Evolutionary conservation across 30 jellyfish, hydroid and myxozoan genomes (phyloP).

Genomic region (Chrysaora quinquecirrha): DNA sequence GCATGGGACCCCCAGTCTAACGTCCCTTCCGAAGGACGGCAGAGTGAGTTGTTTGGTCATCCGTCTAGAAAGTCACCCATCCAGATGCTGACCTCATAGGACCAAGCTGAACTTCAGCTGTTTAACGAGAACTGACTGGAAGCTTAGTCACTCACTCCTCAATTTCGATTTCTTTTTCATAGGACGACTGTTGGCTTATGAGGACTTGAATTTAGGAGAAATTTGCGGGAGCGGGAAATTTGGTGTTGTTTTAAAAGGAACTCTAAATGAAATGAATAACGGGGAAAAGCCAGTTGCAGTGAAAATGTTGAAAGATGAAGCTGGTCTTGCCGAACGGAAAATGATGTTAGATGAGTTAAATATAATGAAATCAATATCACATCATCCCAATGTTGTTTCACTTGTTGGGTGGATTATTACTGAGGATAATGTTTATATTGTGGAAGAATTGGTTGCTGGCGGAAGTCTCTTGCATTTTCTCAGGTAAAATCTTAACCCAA

Average conservation of each 20-base stretch:
- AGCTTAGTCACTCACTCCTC: no score
- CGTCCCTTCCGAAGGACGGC: no score
- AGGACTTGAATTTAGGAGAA: constrained; percentile 52
- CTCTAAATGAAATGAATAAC: constrained; percentile 24
- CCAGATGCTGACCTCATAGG: no score
- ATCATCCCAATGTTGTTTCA: constrained; percentile 85
- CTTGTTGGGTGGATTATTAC: constrained; percentile 93
- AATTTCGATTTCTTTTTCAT: no score
- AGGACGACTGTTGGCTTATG: constrained; percentile 32
- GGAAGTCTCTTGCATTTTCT: constrained; percentile 82
- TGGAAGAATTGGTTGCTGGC: constrained; percentile 77
- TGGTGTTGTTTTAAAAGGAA: constrained; percentile 53
- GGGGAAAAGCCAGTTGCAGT: constrained; percentile 35
- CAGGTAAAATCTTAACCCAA: constrained; percentile 18
- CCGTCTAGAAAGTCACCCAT: no score
- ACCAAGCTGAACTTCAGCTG: no score
- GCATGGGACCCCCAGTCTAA: no score
- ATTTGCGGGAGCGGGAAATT: constrained; percentile 43
- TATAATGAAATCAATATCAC: constrained; percentile 78
- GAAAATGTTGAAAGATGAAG: constrained; percentile 59
- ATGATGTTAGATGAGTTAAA: constrained; percentile 78
- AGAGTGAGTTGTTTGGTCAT: no score
- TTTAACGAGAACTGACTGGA: no score
- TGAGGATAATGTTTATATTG: constrained; percentile 85
- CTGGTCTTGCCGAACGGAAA: constrained; percentile 64